Conservation (phyloP, 2,113 vertebrate genomes). For the Aldabrachelys gigantea region DNA sequence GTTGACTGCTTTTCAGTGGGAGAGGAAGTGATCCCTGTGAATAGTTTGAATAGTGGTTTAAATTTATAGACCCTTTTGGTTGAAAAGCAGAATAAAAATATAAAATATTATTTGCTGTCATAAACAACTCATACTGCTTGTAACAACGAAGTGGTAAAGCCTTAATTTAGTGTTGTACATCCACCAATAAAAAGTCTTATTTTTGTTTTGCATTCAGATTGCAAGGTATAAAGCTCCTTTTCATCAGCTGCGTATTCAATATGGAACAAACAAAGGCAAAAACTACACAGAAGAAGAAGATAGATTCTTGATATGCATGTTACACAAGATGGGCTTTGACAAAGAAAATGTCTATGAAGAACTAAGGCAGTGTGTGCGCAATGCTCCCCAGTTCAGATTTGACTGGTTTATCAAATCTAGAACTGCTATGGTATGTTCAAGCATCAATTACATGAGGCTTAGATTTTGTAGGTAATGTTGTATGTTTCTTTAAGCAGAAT, state of each 20-base stretch:
- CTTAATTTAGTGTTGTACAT: not conserved
- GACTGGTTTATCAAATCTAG: conserved; percentile 95
- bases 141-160: not conserved
- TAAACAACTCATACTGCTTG: not conserved
- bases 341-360: conserved; percentile 92
- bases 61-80: not conserved
- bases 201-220: conserved; percentile 78
- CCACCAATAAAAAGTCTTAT: not conserved
- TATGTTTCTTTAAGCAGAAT: not conserved
- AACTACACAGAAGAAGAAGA: conserved; percentile 93
- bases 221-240: conserved; percentile 92
- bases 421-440: conserved; percentile 87
- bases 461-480: rapidly evolving
- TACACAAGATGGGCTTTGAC: conserved; percentile 93
- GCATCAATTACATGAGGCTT: rapidly evolving
- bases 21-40: not conserved
- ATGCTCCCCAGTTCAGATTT: conserved; percentile 90
- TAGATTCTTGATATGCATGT: conserved; percentile 90
- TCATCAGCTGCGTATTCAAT: conserved; percentile 90
- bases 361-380: conserved; percentile 89
- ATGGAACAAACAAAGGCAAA: conserved; percentile 92
- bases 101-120: not conserved
- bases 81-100: not conserved
- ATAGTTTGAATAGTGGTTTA: not conserved
- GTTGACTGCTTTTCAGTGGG: not conserved